Evolutionary conservation across 53 echinoderm and acorn worm genomes (phyloP).

Genomic region (Glandiceps talaboti): DNA sequence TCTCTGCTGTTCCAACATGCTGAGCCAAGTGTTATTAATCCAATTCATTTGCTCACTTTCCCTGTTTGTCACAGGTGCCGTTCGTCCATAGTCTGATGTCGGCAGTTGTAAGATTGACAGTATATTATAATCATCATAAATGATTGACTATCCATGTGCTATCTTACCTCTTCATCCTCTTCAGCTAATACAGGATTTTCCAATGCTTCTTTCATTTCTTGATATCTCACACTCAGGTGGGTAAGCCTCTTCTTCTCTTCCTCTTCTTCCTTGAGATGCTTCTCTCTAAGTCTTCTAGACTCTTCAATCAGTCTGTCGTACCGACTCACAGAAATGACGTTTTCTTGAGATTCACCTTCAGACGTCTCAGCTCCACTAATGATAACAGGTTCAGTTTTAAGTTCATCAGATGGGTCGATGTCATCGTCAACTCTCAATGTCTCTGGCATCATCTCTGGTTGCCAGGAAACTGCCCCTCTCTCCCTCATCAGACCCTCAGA

Average conservation of each 20-base stretch:
- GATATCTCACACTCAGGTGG: not conserved
- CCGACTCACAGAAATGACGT: not conserved
- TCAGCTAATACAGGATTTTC: not conserved
- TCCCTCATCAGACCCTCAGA: conserved; percentile 1
- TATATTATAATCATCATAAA: no score
- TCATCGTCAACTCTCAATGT: not conserved
- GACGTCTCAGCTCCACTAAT: not conserved
- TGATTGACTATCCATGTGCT: no score
- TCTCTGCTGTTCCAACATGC: no score
- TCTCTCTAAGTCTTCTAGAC: not conserved
- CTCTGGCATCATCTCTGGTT: not conserved
- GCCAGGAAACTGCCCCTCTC: conserved; percentile 9
- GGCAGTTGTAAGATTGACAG: no score
- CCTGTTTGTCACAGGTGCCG: no score
- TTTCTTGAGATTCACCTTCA: not conserved
- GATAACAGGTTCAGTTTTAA: not conserved
- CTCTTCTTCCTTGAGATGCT: not conserved
- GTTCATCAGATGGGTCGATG: no score
- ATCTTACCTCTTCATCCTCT: not conserved
- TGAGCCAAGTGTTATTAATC: no score
- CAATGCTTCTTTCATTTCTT: not conserved
- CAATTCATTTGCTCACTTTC: no score
- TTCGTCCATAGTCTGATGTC: no score
- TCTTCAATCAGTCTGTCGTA: not conserved
- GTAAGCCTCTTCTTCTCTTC: not conserved